Evolutionary conservation across 2,797 vertebrate species (phyloP).

Genomic region (Crossoptilon crossoptilon): DNA sequence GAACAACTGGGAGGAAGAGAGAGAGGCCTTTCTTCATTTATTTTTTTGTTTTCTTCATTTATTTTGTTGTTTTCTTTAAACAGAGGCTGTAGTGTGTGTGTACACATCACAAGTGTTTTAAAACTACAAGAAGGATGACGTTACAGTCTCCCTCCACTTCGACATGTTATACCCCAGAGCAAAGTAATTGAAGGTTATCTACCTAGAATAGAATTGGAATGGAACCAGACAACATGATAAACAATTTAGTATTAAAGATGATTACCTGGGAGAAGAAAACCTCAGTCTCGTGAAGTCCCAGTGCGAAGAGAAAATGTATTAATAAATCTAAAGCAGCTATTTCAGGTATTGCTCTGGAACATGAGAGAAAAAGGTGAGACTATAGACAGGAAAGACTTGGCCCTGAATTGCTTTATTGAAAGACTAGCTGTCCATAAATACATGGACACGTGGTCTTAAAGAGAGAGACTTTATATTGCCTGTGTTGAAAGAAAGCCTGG

Average conservation of each 20-base stretch:
- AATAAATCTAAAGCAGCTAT: neutral
- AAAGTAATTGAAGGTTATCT: neutral
- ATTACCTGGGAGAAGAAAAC: neutral
- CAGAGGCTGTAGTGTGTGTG: rapidly evolving
- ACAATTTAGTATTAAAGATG: neutral
- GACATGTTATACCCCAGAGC: neutral
- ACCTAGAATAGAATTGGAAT: neutral
- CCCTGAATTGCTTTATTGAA: neutral
- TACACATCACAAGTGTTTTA: rapidly evolving
- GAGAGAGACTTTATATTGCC: neutral
- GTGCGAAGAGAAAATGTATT: neutral
- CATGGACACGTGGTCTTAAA: neutral
- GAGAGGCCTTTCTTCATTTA: neutral
- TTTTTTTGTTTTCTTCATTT: neutral
- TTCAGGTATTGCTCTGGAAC: neutral
- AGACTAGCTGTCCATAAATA: neutral
- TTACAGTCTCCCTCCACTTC: neutral
- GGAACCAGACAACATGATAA: neutral
- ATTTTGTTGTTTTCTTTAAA: neutral
- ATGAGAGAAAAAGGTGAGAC: neutral
- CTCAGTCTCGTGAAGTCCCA: rapidly evolving
- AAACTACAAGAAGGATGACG: neutral
- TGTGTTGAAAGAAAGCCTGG: neutral
- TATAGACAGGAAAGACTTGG: neutral
- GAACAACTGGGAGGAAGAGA: neutral